A percentile compares a stretch with the other conserved stretches of the same genome.
These are phyloP conservation scores for Cosmia trapezina DNA, from an alignment of 2,888 invertebrate genomes.

Conservation along the genomic window DNA sequence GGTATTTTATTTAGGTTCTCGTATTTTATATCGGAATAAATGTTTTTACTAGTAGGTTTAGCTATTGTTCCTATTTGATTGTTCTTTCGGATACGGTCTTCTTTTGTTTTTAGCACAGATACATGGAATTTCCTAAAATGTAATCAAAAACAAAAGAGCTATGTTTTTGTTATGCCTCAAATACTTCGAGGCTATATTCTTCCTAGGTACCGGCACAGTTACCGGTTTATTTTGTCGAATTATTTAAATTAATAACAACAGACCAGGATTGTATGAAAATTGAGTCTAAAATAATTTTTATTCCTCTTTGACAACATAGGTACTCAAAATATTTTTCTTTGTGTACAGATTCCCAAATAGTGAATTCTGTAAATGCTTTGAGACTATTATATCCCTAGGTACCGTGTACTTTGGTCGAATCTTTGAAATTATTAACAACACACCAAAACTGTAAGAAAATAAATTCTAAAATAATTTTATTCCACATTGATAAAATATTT, in stretches of 20 bases:
- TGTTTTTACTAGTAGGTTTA: not conserved
- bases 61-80: not conserved
- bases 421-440: not conserved
- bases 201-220: not conserved
- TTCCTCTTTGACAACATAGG: too few relatives aligned
- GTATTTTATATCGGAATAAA: not conserved
- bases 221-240: not conserved
- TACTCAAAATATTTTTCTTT: slow-evolving; percentile 56
- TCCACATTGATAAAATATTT: not conserved
- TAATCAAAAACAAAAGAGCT: not conserved
- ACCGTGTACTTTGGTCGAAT: not conserved
- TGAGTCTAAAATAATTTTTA: not conserved
- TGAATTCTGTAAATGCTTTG: slow-evolving; percentile 37
- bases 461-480: not conserved
- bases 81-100: not conserved
- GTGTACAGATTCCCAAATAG: slow-evolving; percentile 84
- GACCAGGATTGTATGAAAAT: not conserved
- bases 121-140: not conserved
- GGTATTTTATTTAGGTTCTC: not conserved
- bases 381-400: not conserved
- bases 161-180: slow-evolving; percentile 3
- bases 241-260: not conserved
- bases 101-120: slow-evolving; percentile 8
- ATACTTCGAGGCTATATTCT: not conserved
- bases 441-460: not conserved